Evolutionary conservation across 2,113 vertebrate genomes (phyloP).

Genomic region (Perca flavescens): DNA sequence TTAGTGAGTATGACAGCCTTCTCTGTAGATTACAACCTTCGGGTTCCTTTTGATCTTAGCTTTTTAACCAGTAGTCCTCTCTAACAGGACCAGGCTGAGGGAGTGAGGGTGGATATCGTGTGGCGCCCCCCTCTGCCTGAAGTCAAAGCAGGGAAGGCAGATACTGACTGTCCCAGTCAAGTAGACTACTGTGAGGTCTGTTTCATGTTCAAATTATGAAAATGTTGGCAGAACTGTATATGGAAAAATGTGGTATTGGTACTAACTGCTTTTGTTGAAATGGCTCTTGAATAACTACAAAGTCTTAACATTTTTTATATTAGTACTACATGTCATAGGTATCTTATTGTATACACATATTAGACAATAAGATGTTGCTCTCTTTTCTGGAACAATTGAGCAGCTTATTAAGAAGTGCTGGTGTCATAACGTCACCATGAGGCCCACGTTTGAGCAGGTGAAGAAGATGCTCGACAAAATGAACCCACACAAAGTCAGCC

Average conservation of each 20-base stretch:
- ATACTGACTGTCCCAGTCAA: constrained; percentile 81
- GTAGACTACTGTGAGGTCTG: constrained; percentile 83
- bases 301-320: background rate
- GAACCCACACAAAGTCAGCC: constrained; percentile 86
- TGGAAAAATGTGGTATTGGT: background rate
- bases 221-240: background rate
- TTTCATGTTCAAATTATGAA: constrained; percentile 5
- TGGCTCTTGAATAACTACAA: background rate
- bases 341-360: background rate
- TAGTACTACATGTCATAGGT: background rate
- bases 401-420: constrained; percentile 86
- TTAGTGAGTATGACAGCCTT: constrained; percentile 75
- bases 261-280: background rate
- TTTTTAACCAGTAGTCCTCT: constrained; percentile 50
- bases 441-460: constrained; percentile 85
- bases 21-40: constrained; percentile 54
- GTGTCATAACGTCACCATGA: constrained; percentile 77
- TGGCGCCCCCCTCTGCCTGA: constrained; percentile 83
- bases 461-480: constrained; percentile 87
- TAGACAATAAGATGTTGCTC: constrained; percentile 1
- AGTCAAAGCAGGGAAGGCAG: constrained; percentile 78
- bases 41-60: constrained; percentile 51
- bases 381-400: constrained; percentile 14
- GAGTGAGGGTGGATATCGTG: constrained; percentile 74
- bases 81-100: constrained; percentile 75